Base-by-base conservation (phyloP, 2,888 invertebrate species). In the Anorthoa munda region DNA sequence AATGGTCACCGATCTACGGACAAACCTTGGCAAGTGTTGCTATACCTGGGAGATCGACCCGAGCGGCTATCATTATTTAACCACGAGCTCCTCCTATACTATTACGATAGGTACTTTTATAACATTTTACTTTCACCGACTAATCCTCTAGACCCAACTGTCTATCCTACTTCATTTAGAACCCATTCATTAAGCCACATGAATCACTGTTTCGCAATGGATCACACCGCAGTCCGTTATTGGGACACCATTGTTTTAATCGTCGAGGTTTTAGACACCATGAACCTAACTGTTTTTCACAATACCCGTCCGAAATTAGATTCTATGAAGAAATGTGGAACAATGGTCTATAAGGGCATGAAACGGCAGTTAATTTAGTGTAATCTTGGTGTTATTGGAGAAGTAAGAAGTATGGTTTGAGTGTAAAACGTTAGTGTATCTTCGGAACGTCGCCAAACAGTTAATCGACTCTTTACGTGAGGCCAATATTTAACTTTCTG, bases 241-340 rank as follows among this genome's bases (percentile, higher is more conserved):
- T 81, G 51, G 82, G 81, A 67, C 81, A 66, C 87, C 76, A 86
- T 86, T 86, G 87, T 87, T 86, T 83, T 59, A 78, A 73, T 60
- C 58, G 71, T 12, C 69, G 77, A 55, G 73, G 71, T 84, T 77
- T 73, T 61, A 59, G 60, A 64, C 75, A 67, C 77, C 79, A 83
- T 79, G 76, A 75, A 83, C 77, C 60, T 81, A 87, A 85, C 86
- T 72, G 87, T 83, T 74, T 61, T 65, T 66, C 76, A 76, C 76
- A 83, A 86, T 68, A 75, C 68, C 63, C 64, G 31, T n/a, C 45
- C 56, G 55, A 72, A 56, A 79, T 72, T 21, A 58, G 73, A 55
- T 50, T 66, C 31, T 67, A 53, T 65, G 31, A n/a, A 55, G 59
- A 66, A 82, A 78, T 63, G 18, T 66, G 4, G 15, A 55, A 83